Base-by-base conservation (phyloP, 2,888 invertebrate species). In the Notodonta ziczac region DNA sequence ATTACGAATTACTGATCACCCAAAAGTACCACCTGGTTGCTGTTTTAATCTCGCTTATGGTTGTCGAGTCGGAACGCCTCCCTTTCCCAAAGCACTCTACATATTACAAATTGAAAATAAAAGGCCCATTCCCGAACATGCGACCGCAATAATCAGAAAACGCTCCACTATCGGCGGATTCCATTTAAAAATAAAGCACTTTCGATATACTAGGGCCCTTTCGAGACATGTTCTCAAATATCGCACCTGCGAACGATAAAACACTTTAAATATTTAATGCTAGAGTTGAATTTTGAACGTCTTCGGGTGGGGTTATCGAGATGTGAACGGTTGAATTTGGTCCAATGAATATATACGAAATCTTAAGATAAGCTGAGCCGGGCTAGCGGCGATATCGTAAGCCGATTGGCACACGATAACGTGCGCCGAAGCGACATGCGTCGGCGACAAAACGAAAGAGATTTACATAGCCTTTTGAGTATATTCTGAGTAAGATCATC, bases 111-210 rank as follows among this genome's bases (percentile, higher is more conserved):
- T 74, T 74, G 74, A 76, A 74, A 74, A 73, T 71, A 74, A 74
- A 74, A 75, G 62, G 69, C 62, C 70, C 76, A 71, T 75, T 63
- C 59, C 60, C 55, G 69, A 60, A 63, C 63, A 56, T 64, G 57
- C 64, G 70, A 66, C 66, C 65, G 69, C 74, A 76, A 69, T 73
- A 71, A 76, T 73, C 69, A 69, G 66, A 73, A 70, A 72, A 76
- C 69, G 64, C 64, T 69, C 61, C 71, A 63, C 74, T 73, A 75
- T 76, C 74, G 65, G 56, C 60, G 71, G 62, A 69, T 76, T 75
- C 70, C 76, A 73, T 75, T 75, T 73, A 75, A 75, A 75, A 75
- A 76, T 75, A 75, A 74, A 76, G 74, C 69, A 74, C 76, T 74
- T 74, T 68, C 76, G 69, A 74, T 69, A 65, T 66, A 67, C 59